Percentiles rank a stretch among this genome's conserved stretches.
Conservation (phyloP, 1,140 invertebrate species). For the Plectrocnemia conspersa region DNA sequence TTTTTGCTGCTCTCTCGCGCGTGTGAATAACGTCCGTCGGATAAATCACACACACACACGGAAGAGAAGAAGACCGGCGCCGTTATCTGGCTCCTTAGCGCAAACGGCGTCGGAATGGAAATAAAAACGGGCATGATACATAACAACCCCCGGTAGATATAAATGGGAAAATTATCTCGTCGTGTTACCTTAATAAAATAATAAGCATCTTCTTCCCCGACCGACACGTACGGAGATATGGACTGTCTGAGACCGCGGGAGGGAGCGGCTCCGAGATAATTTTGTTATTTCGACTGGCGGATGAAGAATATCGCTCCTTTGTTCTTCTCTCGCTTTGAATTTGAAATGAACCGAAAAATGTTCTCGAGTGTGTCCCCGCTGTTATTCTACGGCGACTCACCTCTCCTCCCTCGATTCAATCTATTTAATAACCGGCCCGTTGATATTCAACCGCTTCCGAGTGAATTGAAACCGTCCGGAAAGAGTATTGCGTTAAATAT, state of each 20-base stretch:
- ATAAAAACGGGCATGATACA: slow-evolving; percentile 21
- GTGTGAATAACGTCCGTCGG: not conserved
- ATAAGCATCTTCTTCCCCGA: slow-evolving; percentile 32
- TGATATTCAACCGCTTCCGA: no score
- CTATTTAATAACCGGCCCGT: no score
- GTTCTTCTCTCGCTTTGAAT: slow-evolving; percentile 34
- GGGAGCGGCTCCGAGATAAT: slow-evolving; percentile 30
- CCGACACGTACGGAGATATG: no score
- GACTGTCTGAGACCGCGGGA: no score
- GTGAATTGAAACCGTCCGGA: no score
- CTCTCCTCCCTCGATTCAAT: no score
- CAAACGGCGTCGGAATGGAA: slow-evolving; percentile 24
- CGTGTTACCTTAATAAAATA: slow-evolving; percentile 37
- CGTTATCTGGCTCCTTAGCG: slow-evolving; percentile 32
- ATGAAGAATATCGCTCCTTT: slow-evolving; percentile 30
- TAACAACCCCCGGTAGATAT: slow-evolving; percentile 21
- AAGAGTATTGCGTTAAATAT: no score
- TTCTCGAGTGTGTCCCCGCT: slow-evolving; percentile 24
- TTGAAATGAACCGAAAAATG: slow-evolving; percentile 35
- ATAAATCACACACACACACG: slow-evolving; percentile 32
- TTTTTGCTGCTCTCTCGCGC: not conserved
- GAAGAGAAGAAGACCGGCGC: slow-evolving; percentile 25
- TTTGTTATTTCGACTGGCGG: slow-evolving; percentile 27
- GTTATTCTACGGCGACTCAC: no score
- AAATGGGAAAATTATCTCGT: slow-evolving; percentile 35